phyloP scores from a whole-genome alignment of 2,113 vertebrate species.

The Thunnus thynnus region DNA sequence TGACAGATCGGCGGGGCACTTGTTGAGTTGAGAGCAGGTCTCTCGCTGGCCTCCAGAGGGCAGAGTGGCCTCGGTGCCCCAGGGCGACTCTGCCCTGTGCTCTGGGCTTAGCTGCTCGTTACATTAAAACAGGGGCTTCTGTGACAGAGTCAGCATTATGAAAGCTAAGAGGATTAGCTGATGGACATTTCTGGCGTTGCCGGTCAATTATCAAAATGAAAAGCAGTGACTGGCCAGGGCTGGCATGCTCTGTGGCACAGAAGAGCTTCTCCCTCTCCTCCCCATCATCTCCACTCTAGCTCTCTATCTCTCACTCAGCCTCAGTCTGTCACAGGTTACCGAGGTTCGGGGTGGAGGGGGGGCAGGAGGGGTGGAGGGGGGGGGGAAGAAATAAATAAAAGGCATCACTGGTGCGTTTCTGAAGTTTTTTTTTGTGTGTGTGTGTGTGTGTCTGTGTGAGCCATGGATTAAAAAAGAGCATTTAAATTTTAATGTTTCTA shows the following conservation, averaged over 20 bases:
- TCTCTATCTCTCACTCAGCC: constrained; percentile 53
- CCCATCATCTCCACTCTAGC: constrained; percentile 50
- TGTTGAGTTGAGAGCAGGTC: constrained; percentile 58
- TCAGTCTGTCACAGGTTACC: constrained; percentile 71
- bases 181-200: constrained; percentile 83
- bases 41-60: constrained; percentile 72
- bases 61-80: constrained; percentile 48
- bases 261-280: constrained; percentile 54
- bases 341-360: constrained; percentile 43
- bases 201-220: constrained; percentile 88
- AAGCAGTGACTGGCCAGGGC: constrained; percentile 75
- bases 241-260: constrained; percentile 69
- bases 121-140: constrained; percentile 86
- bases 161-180: constrained; percentile 87
- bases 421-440: constrained; percentile 34
- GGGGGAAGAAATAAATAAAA: constrained; percentile 55
- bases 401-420: constrained; percentile 51
- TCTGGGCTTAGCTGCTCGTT: constrained; percentile 80
- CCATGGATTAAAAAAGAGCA: constrained; percentile 78
- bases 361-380: too few species aligned
- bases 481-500: constrained; percentile 82
- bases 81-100: constrained; percentile 36
- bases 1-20: constrained; percentile 58
- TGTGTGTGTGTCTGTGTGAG: constrained; percentile 38
- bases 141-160: constrained; percentile 86